Base-by-base conservation (phyloP, 2,797 vertebrate genomes). In the Cynopterus sphinx region DNA sequence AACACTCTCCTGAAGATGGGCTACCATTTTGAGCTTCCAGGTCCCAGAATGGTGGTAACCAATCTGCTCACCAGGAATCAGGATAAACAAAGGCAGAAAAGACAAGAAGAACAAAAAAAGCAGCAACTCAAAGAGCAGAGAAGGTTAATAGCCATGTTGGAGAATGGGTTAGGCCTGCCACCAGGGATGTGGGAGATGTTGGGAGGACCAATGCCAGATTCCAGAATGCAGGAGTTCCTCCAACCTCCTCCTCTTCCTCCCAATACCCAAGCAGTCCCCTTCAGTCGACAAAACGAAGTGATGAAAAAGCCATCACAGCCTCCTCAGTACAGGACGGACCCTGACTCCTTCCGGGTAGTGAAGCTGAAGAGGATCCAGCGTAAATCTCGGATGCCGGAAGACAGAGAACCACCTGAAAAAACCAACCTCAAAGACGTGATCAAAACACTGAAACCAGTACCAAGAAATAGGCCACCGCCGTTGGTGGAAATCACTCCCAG, bases 21-120 rank as follows among this genome's bases (percentile, higher is more conserved):
- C 13, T 99, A 99, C 88, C 99, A 99, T 97, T 99, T 99, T 6
- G 99, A 99, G 97, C 98, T 99, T 94, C 99, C 99, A 0, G 99
- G 99, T 16, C 99, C 99, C 65, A 98, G 99, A 95, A 99, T 99
- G 99, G 99, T 99, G 97, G 99, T 99, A 83, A 99, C 99, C 82
- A 99, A 99, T 92, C 97, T 99, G 91, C 98, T 99, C 75, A 99
- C 99, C 87, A 99, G 99, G 95, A 99, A 99, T 94, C 98, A 99
- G 6, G 99, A 99, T 97, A 99, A 98, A 33, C 99, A 99, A 97
- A 98, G 99, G 93, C 99, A 99, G 98, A 98, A 99, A 98, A 99
- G 99, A 97, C 99, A 99, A 81, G 99, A 99, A 83, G 99, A 99
- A 21, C 99, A 99, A 96, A 99, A 97, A 93, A 98, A 99, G 97